phyloP scores from a whole-genome alignment of 2,113 vertebrate species.

The Neomonachus schauinslandi region DNA sequence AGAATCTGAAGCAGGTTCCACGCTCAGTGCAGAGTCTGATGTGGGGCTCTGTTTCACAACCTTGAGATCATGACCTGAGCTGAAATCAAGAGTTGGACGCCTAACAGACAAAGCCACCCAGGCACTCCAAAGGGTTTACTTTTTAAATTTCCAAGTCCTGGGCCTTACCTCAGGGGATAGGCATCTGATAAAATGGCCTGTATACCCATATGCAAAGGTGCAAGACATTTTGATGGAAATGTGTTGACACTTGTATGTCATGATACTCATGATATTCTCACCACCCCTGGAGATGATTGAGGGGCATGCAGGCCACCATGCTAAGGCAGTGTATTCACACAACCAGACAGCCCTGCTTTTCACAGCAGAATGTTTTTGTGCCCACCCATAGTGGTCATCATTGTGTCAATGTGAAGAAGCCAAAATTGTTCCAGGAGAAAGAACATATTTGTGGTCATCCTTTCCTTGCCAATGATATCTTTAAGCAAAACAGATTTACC shows the following conservation, averaged over 20 bases:
- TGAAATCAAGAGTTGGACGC: background rate
- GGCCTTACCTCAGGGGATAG: background rate
- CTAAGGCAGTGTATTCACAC: background rate
- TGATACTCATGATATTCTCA: background rate
- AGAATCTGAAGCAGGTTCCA: background rate
- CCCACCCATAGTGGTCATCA: background rate
- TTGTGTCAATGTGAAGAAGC: background rate
- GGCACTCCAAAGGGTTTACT: background rate
- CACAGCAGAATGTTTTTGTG: background rate
- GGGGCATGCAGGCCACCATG: background rate
- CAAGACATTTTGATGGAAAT: background rate
- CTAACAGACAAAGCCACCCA: background rate
- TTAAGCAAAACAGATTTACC: constrained; percentile 53
- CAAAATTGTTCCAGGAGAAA: constrained; percentile 22
- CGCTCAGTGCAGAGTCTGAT: background rate
- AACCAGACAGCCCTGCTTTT: background rate
- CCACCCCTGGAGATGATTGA: background rate
- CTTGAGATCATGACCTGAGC: background rate
- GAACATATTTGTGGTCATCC: constrained; percentile 38
- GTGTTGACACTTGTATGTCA: background rate
- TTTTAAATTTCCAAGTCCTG: background rate
- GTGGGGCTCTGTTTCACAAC: background rate
- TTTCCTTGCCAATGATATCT: constrained; percentile 53
- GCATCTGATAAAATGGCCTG: background rate
- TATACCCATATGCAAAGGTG: background rate